Evolutionary conservation across 2,113 vertebrate genomes (phyloP).

Genomic region (Spea bombifrons): DNA sequence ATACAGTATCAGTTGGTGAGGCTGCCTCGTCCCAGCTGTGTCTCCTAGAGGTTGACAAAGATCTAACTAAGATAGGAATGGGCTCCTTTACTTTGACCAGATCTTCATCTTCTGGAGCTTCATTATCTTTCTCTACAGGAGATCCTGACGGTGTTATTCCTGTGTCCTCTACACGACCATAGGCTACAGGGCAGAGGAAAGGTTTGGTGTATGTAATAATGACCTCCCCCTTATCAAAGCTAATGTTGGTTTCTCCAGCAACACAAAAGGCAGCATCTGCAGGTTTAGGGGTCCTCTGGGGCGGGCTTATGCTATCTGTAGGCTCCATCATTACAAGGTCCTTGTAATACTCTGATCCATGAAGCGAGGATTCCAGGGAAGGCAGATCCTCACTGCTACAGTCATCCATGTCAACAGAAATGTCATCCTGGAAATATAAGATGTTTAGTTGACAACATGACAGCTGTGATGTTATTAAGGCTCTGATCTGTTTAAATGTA

Average conservation of each 20-base stretch:
- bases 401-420: constrained; percentile 66
- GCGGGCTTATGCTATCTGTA: not conserved
- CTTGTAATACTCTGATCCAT: constrained; percentile 74
- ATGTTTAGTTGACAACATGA: too few relatives aligned
- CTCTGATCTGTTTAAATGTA: too few relatives aligned
- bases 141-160: not conserved
- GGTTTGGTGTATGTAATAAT: constrained; percentile 46
- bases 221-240: constrained; percentile 33
- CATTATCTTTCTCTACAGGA: not conserved
- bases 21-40: constrained; percentile 82
- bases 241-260: not conserved
- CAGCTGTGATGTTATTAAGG: too few relatives aligned
- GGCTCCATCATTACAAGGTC: constrained; percentile 66
- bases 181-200: constrained; percentile 3
- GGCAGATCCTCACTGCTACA: constrained; percentile 76
- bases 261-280: not conserved
- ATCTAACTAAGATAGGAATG: constrained; percentile 69
- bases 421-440: constrained; percentile 65
- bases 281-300: fast-evolving
- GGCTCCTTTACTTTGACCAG: constrained; percentile 54
- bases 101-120: not conserved
- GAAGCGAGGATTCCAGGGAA: constrained; percentile 68
- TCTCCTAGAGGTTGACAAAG: constrained; percentile 73
- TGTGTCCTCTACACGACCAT: fast-evolving
- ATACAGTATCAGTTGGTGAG: constrained; percentile 70